Base-by-base conservation (phyloP, 2,888 invertebrate genomes). In the Eupithecia insigniata region DNA sequence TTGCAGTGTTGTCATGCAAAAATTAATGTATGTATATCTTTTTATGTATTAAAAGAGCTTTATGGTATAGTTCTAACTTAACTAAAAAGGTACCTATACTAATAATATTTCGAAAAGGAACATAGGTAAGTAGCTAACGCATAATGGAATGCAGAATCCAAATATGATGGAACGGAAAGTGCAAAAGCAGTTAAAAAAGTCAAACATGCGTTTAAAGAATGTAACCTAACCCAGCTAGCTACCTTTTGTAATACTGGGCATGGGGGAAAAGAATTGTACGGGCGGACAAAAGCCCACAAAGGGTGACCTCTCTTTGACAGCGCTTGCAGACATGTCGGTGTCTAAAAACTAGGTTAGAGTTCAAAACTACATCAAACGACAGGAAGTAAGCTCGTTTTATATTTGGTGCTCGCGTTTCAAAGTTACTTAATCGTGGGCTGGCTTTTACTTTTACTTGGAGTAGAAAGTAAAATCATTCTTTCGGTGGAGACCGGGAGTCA, bases 241-340 rank as follows among this genome's bases (percentile, higher is more conserved):
- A 22, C 51, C 10, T 51, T 51, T 61, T 32, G 61, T 32, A 30
- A 32, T 10, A n/a, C 30, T 32, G 12, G n/a, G 61, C 32, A 32
- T 32, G 61, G n/a, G 61, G 32, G n/a, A 16, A 61, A 61, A 61
- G 30, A 61, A 61, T 61, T 30, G 61, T 34, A 61, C n/a, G 32
- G 61, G 67, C 70, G 76, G 76, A 79, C 72, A 79, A 78, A 79
- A 76, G 69, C 74, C 81, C 73, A 85, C 84, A 85, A 89, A 89
- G 84, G 87, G 84, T 84, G 86, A 87, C 87, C 86, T 83, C 84
- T 73, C 88, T 86, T 87, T 86, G 85, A 81, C 79, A 72, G 74
- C 70, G 72, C 71, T 77, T 71, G 26, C 55, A 79, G 70, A 83
- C 84, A 84, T 26, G 82, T 82, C 72, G 76, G 82, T 82, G 84